These are phyloP conservation scores for Caenorhabditis sp. DNA, from an alignment of 2,888 invertebrate species.

Conservation along the genomic window DNA sequence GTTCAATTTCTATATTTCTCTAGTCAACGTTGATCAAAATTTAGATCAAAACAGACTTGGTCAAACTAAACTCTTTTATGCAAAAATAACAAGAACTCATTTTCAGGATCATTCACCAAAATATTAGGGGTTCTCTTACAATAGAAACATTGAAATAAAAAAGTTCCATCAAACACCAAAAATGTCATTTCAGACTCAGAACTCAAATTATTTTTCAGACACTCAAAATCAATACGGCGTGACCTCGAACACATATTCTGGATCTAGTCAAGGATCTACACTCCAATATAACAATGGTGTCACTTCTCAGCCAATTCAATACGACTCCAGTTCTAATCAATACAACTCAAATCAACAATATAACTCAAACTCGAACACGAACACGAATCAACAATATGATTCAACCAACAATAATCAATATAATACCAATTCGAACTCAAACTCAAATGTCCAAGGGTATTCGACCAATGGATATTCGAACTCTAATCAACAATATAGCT, in stretches of 20 bases:
- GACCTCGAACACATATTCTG: too few relatives aligned
- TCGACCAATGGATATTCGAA: constrained; percentile 25
- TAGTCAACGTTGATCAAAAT: too few relatives aligned
- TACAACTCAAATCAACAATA: constrained; percentile 26
- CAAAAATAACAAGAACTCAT: too few relatives aligned
- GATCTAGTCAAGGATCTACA: neutral
- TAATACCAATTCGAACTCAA: constrained; percentile 9
- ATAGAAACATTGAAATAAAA: too few relatives aligned
- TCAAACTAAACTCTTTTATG: too few relatives aligned
- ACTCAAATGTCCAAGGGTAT: constrained; percentile 29
- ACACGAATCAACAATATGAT: constrained; percentile 30
- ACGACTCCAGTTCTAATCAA: constrained; percentile 18
- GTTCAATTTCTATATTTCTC: too few relatives aligned
- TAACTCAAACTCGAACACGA: constrained; percentile 7
- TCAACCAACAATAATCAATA: too few relatives aligned
- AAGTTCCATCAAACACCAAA: too few relatives aligned
- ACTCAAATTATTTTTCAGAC: neutral
- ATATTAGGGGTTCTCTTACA: too few relatives aligned
- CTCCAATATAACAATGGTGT: constrained; percentile 33
- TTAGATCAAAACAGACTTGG: too few relatives aligned
- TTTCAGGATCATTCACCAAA: too few relatives aligned
- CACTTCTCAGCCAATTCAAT: constrained; percentile 28
- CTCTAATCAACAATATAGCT: constrained; percentile 32
- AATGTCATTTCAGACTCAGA: too few relatives aligned
- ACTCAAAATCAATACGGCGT: neutral